Conservation (phyloP, 2,113 vertebrate genomes). For the Laticauda colubrina region DNA sequence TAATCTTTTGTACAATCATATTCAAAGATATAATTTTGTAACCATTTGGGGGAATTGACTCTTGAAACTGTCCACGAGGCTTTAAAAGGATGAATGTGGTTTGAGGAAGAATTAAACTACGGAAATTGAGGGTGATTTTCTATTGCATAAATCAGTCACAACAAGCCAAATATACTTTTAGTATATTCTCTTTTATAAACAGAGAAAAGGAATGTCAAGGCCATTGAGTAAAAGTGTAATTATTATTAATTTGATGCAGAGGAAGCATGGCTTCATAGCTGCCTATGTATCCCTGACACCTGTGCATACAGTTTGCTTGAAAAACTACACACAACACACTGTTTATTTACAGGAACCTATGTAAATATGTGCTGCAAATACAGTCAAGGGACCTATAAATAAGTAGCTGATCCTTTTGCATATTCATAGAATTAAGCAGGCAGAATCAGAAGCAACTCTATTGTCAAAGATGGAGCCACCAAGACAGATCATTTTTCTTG, state of each 20-base stretch:
- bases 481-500: neutral
- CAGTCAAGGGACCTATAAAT: neutral
- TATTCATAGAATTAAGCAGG: neutral
- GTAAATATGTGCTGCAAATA: neutral
- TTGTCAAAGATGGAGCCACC: neutral
- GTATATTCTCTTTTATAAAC: neutral
- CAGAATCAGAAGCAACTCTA: neutral
- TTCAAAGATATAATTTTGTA: neutral
- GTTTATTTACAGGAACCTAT: neutral
- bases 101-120: neutral
- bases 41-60: neutral
- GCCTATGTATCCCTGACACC: neutral
- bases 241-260: neutral
- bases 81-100: neutral
- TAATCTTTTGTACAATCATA: neutral
- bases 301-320: neutral
- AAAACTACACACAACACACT: neutral
- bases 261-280: neutral
- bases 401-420: neutral
- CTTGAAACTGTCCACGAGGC: neutral
- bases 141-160: neutral
- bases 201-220: neutral
- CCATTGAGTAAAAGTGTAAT: neutral
- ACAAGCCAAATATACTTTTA: neutral
- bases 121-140: neutral